Percentiles rank a stretch among this genome's conserved stretches.
These are phyloP conservation scores for Anolis carolinensis DNA, from an alignment of 2,113 vertebrate genomes.

Conservation along the genomic window DNA sequence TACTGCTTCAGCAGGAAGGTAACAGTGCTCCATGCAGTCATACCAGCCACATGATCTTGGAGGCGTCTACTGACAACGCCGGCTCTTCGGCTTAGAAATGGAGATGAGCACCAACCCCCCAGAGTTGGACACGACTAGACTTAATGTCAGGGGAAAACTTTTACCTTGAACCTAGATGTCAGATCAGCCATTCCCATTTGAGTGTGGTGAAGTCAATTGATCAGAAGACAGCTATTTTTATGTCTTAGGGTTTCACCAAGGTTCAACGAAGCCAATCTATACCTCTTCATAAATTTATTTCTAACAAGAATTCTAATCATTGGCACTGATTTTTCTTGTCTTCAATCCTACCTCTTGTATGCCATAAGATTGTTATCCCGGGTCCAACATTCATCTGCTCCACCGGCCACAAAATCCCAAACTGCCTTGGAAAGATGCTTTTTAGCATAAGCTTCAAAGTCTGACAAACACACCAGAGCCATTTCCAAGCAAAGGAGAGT, in stretches of 20 bases:
- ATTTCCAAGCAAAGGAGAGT: constrained; percentile 78
- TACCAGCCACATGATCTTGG: no score
- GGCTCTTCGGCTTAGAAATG: no score
- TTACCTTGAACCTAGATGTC: no score
- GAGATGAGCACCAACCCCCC: no score
- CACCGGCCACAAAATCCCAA: constrained; percentile 92
- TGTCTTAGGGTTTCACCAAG: not conserved
- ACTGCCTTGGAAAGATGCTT: constrained; percentile 85
- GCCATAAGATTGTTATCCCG: constrained; percentile 88
- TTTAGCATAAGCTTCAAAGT: constrained; percentile 88
- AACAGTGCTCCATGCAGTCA: no score
- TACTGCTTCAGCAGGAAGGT: no score
- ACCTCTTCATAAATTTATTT: not conserved
- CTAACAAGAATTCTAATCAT: not conserved
- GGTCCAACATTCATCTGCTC: constrained; percentile 87
- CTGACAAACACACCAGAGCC: constrained; percentile 89
- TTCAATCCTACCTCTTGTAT: constrained; percentile 82
- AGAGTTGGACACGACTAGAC: no score
- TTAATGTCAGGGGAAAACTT: no score
- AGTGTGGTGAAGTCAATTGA: not conserved
- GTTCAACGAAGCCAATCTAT: no score
- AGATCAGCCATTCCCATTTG: not conserved
- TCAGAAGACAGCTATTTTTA: not conserved
- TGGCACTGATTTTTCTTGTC: not conserved
- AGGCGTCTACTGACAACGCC: no score